A percentile compares a stretch with the other conserved stretches of the same genome.
These are phyloP conservation scores for Eurosta solidaginis DNA, from an alignment of 1,140 invertebrate genomes.

Conservation along the genomic window DNA sequence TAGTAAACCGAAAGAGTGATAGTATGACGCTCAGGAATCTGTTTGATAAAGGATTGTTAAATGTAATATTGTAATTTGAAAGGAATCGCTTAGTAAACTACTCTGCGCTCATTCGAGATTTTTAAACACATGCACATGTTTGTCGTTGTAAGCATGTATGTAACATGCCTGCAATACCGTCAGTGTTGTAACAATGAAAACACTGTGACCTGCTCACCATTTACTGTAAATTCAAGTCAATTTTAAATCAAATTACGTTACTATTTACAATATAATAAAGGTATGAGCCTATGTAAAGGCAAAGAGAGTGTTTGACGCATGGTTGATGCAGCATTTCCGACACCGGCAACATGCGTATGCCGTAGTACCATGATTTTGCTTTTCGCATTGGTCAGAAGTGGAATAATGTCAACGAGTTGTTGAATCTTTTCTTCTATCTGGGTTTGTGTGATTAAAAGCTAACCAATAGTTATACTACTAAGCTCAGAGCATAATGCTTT, in stretches of 20 bases:
- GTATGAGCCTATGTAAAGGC: background rate
- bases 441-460: too few relatives aligned
- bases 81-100: background rate
- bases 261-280: background rate
- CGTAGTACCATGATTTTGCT: background rate
- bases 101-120: too few relatives aligned
- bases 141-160: background rate
- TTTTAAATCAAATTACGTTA: background rate
- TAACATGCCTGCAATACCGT: background rate
- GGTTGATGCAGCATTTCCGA: background rate
- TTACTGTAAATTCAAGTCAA: conserved; percentile 7
- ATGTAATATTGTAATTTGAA: conserved; percentile 19
- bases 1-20: background rate
- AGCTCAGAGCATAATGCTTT: too few relatives aligned
- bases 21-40: conserved; percentile 1
- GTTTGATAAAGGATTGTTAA: conserved; percentile 17
- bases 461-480: too few relatives aligned
- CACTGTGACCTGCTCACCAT: conserved; percentile 6
- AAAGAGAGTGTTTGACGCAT: background rate
- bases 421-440: too few relatives aligned
- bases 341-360: background rate
- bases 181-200: background rate
- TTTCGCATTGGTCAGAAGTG: background rate
- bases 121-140: background rate
- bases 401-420: background rate